These are phyloP conservation scores for Otolemur garnettii DNA, from an alignment of 2,113 vertebrate genomes.

Conservation along the genomic window DNA sequence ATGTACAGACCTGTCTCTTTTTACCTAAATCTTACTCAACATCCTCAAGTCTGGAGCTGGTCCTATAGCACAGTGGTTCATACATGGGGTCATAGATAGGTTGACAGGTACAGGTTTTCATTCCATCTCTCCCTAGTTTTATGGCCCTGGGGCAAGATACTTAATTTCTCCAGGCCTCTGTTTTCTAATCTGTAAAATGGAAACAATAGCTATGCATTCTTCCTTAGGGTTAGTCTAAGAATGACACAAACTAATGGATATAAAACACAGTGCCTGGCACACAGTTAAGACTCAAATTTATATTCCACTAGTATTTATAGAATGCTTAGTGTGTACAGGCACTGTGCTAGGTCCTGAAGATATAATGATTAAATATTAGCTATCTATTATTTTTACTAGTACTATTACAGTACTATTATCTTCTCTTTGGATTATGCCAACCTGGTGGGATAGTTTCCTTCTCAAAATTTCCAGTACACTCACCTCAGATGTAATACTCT, in stretches of 20 bases:
- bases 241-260: background rate
- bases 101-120: background rate
- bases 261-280: background rate
- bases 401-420: background rate
- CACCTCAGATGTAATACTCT: background rate
- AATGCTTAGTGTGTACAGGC: background rate
- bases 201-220: background rate
- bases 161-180: background rate
- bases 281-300: background rate
- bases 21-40: background rate
- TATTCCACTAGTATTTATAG: background rate
- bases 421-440: background rate
- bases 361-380: background rate
- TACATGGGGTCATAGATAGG: background rate
- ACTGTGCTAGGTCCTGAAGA: background rate
- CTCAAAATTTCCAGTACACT: background rate
- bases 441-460: background rate
- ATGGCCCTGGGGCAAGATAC: background rate
- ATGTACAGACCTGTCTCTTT: background rate
- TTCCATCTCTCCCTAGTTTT: background rate
- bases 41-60: background rate
- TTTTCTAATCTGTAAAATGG: conserved; percentile 45
- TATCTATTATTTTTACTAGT: background rate
- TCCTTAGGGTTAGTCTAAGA: background rate
- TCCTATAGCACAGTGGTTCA: background rate